Evolutionary conservation across 2,797 vertebrate species (phyloP).

Genomic region (Muscicapa comitata): DNA sequence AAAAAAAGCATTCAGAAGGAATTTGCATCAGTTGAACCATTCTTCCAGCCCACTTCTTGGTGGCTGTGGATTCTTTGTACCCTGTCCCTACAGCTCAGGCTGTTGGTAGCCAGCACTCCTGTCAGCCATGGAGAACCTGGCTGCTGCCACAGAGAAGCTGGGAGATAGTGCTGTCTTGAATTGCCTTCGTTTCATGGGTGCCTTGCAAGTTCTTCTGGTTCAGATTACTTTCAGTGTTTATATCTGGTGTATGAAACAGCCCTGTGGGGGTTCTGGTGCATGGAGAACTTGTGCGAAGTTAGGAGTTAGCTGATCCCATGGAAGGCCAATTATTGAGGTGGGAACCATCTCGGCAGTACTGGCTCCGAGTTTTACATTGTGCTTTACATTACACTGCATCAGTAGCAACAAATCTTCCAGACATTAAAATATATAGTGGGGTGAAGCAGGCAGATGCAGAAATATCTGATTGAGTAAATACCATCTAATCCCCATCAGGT

Average conservation of each 20-base stretch:
- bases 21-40: rapidly evolving
- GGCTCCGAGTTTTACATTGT: neutral
- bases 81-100: neutral
- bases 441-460: neutral
- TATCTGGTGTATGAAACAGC: neutral
- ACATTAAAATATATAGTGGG: neutral
- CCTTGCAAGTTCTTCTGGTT: neutral
- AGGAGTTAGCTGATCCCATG: neutral
- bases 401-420: neutral
- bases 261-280: neutral
- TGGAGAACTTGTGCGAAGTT: neutral
- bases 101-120: neutral
- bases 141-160: rapidly evolving
- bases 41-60: neutral
- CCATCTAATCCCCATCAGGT: neutral
- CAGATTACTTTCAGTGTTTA: neutral
- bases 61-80: neutral
- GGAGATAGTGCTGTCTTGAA: neutral
- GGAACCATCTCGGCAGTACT: neutral
- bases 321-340: neutral
- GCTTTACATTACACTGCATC: rapidly evolving
- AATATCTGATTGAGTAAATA: neutral
- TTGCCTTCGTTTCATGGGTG: neutral
- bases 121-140: neutral
- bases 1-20: neutral